Base-by-base conservation (phyloP, 2,113 vertebrate species). In the Rhabdomys dilectus region DNA sequence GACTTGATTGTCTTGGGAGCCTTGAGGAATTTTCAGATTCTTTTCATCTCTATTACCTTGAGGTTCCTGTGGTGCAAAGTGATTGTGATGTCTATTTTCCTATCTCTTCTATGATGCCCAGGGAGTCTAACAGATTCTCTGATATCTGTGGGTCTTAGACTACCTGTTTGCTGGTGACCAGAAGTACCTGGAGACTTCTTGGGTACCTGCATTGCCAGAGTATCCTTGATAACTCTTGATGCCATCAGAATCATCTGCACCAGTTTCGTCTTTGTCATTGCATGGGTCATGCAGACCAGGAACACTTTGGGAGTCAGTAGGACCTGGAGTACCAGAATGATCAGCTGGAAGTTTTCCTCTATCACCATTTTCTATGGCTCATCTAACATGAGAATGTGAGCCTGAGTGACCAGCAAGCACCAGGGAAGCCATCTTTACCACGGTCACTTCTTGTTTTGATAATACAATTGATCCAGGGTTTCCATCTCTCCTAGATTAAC, bases 201-300 rank as follows among this genome's bases (percentile, higher is more conserved):
- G 98, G 31, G 98, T 66, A 1, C 98, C 99, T 0, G 98, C 98
- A 0, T 36, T 97, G 6, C 99, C 99, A 73, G 98, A 98, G 76
- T 98, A 98, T 36, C 99, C 99, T 97, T 98, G 98, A 36, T 99
- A 98, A 92, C 99, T 99, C 95, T 99, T 99, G 17, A 99, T 98
- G 66, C 98, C 99, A 0, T 0, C 91, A 39, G 77, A 95, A n/a
- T 99, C 98, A 95, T 98, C 97, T 94, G 98, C 98, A 73, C 98
- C 98, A 31, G 98, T 73, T 98, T 99, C 98, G 72, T 99, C 99
- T 97, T 99, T 99, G 80, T 99, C 98, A 91, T 99, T 99, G 68
- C 98, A 98, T 92, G 98, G 72, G 58, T 98, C 99, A 98, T 98
- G 98, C 70, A 98, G 91, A 95, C 99, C 99, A 5, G 98, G 77